phyloP scores from a whole-genome alignment of 2,888 invertebrate genomes.

The Nomada fabriciana region DNA sequence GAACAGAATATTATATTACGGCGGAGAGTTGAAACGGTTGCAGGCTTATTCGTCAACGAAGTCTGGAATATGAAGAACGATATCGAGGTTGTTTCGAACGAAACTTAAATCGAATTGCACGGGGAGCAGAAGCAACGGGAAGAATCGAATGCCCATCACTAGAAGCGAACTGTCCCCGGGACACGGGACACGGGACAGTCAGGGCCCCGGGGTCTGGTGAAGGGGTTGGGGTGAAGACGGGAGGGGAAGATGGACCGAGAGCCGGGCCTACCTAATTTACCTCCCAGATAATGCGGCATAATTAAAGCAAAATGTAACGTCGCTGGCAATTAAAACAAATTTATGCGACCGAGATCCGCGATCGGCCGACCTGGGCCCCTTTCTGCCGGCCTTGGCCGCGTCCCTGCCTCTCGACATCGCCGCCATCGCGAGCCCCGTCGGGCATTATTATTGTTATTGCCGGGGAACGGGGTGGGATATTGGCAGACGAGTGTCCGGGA shows the following conservation, averaged over 20 bases:
- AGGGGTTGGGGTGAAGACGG: conserved; percentile 44
- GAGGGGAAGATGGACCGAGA: conserved; percentile 78
- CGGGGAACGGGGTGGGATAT: conserved; percentile 47
- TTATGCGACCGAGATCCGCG: conserved; percentile 85
- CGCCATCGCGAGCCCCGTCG: conserved; percentile 54
- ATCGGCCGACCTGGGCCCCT: conserved; percentile 80
- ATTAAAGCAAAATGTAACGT: conserved; percentile 85
- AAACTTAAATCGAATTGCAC: conserved; percentile 13
- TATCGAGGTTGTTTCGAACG: too few species aligned
- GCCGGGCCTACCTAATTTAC: conserved; percentile 84
- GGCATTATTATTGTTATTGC: conserved; percentile 77
- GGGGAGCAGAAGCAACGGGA: conserved; percentile 17
- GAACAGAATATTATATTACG: too few species aligned
- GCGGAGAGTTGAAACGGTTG: too few species aligned
- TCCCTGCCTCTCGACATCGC: conserved; percentile 65
- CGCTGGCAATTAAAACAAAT: conserved; percentile 85
- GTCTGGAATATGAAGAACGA: too few species aligned
- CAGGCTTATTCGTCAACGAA: too few species aligned
- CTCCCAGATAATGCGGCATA: conserved; percentile 85
- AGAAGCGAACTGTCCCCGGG: conserved; percentile 45
- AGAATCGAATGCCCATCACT: conserved; percentile 53
- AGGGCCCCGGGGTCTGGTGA: conserved; percentile 7
- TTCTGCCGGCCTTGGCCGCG: conserved; percentile 71
- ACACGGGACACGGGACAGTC: conserved; percentile 22
- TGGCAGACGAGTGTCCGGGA: conserved; percentile 16